These are phyloP conservation scores for Sphaerophoria rueppellii DNA, from an alignment of 2,888 invertebrate species.

Conservation along the genomic window DNA sequence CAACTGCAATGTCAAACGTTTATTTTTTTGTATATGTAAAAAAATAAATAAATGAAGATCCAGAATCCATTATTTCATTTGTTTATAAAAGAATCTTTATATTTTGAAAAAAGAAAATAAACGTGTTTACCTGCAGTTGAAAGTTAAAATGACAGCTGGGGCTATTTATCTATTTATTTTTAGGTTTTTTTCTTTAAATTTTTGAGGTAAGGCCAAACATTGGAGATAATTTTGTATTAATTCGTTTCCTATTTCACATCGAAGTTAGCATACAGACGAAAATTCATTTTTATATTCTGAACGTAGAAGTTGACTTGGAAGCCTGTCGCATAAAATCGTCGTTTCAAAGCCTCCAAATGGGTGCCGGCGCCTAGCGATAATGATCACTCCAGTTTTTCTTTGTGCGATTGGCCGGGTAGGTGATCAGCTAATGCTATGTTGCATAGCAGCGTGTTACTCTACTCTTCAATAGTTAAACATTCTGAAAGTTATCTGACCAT, in stretches of 20 bases:
- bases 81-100: not conserved
- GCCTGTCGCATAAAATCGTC: too few species aligned
- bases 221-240: constrained; percentile 51
- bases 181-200: constrained; percentile 35
- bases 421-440: too few species aligned
- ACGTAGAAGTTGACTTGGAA: not conserved
- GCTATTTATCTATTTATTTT: not conserved
- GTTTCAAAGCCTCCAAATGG: too few species aligned
- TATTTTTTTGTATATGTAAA: not conserved
- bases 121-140: constrained; percentile 40
- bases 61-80: not conserved
- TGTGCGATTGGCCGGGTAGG: too few species aligned
- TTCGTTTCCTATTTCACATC: constrained; percentile 49
- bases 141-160: constrained; percentile 1
- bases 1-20: constrained; percentile 34
- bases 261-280: constrained; percentile 35
- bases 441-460: too few species aligned
- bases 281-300: not conserved
- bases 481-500: too few species aligned
- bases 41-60: not conserved
- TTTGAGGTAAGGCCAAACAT: constrained; percentile 69
- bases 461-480: too few species aligned
- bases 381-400: too few species aligned
- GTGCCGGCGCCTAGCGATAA: too few species aligned
- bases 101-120: not conserved